Evolutionary conservation across 2,113 vertebrate genomes (phyloP), one percentile per base, ranked within the genome.

Genomic region (Xenopus borealis): DNA sequence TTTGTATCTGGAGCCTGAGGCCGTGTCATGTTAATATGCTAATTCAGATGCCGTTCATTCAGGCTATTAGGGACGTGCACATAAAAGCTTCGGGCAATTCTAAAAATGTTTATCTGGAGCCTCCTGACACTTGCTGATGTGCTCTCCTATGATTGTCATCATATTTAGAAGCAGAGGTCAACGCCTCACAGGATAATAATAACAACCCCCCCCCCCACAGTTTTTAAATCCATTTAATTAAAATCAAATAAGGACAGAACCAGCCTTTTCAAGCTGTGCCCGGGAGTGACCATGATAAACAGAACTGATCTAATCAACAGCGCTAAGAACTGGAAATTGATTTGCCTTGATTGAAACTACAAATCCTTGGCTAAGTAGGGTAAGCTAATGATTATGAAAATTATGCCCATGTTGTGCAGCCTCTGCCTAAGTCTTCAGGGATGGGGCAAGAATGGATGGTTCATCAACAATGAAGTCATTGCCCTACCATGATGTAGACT

Each of bases 31-130:
- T 30, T 50, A 62, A 68, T 68, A 53, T 55, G 52, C 30, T 75
- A 62, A 47, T 52, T 75, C 47, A 44, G 45, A 69, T 75, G 73
- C 73, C 73, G 62, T 75, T 75, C 73, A 75, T 62, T 75, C 65
- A 68, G 23, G 27, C 45, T 53, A 69, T 67, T 23, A 62, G n/a
- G 58, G 68, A 75, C 62, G 73, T 18, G 53, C 55, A 53, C 58
- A 68, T 61, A n/a, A 20, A 45, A 47, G 27, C 66, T 62, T 12
- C 45, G 23, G 73, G 66, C 66, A 62, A 52, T 69, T 23, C 58
- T 69, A 44, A 68, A 75, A 75, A 75, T 75, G 27, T 75, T 63
- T 75, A 53, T 69, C 20, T 52, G 50, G 45, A 69, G 30, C 57
- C 58, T 50, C 47, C 40, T 62, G 65, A 74, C 52, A 74, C 16